Conservation (phyloP, 2,888 invertebrate species). For the Andrena trimmerana region DNA sequence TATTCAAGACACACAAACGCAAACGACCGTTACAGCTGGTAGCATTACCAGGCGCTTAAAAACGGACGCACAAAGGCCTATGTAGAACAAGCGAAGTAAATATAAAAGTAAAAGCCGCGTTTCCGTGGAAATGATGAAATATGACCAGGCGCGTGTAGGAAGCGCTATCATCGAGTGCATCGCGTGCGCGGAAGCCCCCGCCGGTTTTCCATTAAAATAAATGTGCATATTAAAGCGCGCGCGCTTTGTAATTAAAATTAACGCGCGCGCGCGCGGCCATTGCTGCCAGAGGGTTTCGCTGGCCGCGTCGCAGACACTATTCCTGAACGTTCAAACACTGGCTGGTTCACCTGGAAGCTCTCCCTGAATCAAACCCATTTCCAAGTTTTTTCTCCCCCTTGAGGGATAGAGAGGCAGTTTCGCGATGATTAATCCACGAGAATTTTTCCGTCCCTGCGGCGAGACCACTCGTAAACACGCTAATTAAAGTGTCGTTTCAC, state of each 20-base stretch:
- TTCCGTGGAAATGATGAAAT: conserved; percentile 53
- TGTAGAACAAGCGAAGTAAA: conserved; percentile 33
- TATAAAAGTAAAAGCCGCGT: conserved; percentile 45
- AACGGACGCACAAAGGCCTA: conserved; percentile 5
- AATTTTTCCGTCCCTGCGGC: conserved; percentile 22
- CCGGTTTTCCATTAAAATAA: conserved; percentile 57
- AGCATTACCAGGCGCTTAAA: neutral
- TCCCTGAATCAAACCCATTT: conserved; percentile 14
- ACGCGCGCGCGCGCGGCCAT: conserved; percentile 29
- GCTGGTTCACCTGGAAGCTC: neutral
- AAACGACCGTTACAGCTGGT: neutral
- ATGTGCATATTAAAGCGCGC: conserved; percentile 54
- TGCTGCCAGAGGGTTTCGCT: conserved; percentile 16
- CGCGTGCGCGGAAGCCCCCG: conserved; percentile 47
- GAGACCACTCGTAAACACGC: conserved; percentile 36
- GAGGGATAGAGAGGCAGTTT: neutral
- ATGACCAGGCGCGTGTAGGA: conserved; percentile 29
- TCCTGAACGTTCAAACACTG: conserved; percentile 8
- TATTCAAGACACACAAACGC: too few species aligned
- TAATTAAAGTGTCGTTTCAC: conserved; percentile 69
- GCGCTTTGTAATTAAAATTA: conserved; percentile 60
- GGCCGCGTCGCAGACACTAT: conserved; percentile 36
- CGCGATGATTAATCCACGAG: conserved; percentile 33
- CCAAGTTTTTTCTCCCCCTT: neutral
- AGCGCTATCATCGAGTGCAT: conserved; percentile 53